These are phyloP conservation scores for Plumapathes pennacea DNA, from an alignment of 92 coral and sea anemone species.

Conservation along the genomic window DNA sequence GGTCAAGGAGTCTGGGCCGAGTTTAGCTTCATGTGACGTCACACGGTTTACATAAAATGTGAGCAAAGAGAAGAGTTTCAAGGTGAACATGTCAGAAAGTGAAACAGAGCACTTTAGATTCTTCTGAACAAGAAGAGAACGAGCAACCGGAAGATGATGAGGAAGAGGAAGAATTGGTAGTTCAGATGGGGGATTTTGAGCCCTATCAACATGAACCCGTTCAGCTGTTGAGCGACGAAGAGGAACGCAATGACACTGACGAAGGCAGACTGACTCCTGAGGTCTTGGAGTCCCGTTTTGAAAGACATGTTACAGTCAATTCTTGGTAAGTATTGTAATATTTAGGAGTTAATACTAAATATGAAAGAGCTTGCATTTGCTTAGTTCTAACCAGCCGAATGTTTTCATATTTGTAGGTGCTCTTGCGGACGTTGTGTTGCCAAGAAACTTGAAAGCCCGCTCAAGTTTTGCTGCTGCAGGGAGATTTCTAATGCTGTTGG, in stretches of 20 bases:
- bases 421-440: constrained; percentile 4
- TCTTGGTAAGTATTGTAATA: constrained; percentile 2
- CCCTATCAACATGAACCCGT: constrained; percentile 9
- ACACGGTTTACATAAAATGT: too few relatives aligned
- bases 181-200: constrained; percentile 1
- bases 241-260: constrained; percentile 5
- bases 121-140: too few relatives aligned
- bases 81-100: too few relatives aligned
- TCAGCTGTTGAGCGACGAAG: neutral
- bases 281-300: neutral
- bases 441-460: neutral
- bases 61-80: too few relatives aligned
- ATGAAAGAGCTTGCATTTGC: neutral
- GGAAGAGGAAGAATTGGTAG: neutral
- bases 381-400: neutral
- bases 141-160: too few relatives aligned
- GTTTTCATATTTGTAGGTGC: constrained; percentile 5
- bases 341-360: too few relatives aligned
- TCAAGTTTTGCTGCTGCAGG: constrained; percentile 11
- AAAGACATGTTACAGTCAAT: constrained; percentile 3
- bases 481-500: constrained; percentile 18
- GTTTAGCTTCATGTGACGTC: too few relatives aligned
- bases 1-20: too few relatives aligned
- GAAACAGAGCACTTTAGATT: too few relatives aligned
- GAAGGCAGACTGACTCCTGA: constrained; percentile 7